Evolutionary conservation across 2,797 vertebrate species (phyloP).

Genomic region (Bradypodion pumilum): DNA sequence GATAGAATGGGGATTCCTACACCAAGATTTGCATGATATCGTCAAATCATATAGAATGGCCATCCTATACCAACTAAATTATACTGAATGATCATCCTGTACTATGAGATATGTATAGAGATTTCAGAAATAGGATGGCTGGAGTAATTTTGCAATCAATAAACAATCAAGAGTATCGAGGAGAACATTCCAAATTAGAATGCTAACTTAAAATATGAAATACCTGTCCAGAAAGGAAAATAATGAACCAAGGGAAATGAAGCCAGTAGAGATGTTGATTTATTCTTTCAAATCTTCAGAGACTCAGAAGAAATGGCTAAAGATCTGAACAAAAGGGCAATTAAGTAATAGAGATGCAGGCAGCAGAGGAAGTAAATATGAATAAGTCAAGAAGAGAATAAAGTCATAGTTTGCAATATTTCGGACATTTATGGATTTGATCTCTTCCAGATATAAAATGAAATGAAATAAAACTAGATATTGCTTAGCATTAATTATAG

Average conservation of each 20-base stretch:
- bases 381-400: conserved; percentile 15
- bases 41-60: conserved; percentile 56
- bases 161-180: conserved; percentile 42
- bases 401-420: background rate
- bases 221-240: conserved; percentile 35
- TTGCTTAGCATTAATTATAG: background rate
- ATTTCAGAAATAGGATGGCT: conserved; percentile 32
- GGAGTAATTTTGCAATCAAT: conserved; percentile 49
- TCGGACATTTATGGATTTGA: background rate
- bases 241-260: conserved; percentile 43
- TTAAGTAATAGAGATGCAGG: background rate
- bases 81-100: conserved; percentile 46
- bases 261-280: conserved; percentile 38
- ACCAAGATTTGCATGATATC: conserved; percentile 31
- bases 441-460: no score
- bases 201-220: conserved; percentile 37
- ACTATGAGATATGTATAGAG: conserved; percentile 29
- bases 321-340: conserved; percentile 38
- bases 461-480: background rate
- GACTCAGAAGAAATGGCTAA: conserved; percentile 37
- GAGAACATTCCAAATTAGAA: conserved; percentile 48
- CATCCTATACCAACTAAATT: conserved; percentile 33
- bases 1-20: background rate
- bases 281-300: conserved; percentile 47
- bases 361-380: conserved; percentile 15